Evolutionary conservation across 2,888 invertebrate species (phyloP), one percentile per base, ranked within the genome.

Genomic region (Caenorhabditis sinica): DNA sequence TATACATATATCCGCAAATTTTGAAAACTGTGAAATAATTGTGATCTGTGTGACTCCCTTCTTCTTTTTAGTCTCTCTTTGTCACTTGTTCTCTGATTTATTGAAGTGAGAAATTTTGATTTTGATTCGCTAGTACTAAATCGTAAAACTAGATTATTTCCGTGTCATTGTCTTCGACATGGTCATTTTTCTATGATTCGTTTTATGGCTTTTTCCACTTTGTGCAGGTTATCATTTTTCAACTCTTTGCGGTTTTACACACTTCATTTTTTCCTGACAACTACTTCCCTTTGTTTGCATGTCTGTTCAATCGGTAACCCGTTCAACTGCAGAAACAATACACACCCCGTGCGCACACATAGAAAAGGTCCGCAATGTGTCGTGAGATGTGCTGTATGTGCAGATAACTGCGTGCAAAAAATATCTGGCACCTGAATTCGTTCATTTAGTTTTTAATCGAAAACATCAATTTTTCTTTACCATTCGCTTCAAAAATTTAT

Each of bases 281-380:
- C 20, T 49, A 8, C 33, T 56, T 53, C 33, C 51, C 33, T 20
- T 49, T 49, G 49, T 49, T 8, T 20, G 49, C 20, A 49, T n/a
- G n/a, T n/a, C 20, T 11, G 4, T 20, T 49, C 40, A 40, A 45
- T 36, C 20, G 13, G n/a, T 23, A 9, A 15, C 23, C 68, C 60
- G 45, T n/a, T 28, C 17, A 11, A 53, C 71, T 72, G 71, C 71
- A 69, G 79, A 79, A 71, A 72, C 79, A 65, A 30, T 0, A 15
- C 30, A 3, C 66, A 51, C 20, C 8, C 49, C 13, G 49, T 20
- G 20, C 66, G 25, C 8, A 8, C 33, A 23, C 23, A 33, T 23
- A 20, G 23, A 13, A 40, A 40, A 11, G 9, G 61, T 79, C 71
- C 56, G 79, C 61, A 61, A 72, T 30, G 17, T 72, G 63, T n/a